A percentile compares a stretch with the other conserved stretches of the same genome.
These are phyloP conservation scores for Patella pellucida DNA, from an alignment of 2,888 invertebrate species.

Conservation along the genomic window DNA sequence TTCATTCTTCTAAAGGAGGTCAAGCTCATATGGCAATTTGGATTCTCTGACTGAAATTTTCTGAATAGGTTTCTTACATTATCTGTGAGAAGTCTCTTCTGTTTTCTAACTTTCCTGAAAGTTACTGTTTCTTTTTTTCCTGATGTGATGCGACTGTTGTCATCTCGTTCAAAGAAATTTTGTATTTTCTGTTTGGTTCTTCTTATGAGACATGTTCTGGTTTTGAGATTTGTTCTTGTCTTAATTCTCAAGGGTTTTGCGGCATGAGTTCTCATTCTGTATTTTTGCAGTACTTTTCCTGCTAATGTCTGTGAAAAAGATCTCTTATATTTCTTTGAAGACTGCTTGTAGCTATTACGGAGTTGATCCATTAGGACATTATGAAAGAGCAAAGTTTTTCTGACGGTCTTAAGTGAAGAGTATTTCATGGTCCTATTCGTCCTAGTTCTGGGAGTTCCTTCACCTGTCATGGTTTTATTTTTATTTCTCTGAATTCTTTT, in stretches of 20 bases:
- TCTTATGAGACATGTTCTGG: neutral
- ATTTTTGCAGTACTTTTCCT: conserved; percentile 4
- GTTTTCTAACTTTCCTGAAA: conserved; percentile 26
- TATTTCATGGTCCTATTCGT: neutral
- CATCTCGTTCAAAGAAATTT: conserved; percentile 32
- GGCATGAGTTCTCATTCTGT: neutral
- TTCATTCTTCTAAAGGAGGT: conserved; percentile 29
- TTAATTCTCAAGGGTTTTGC: neutral
- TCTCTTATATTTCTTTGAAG: neutral
- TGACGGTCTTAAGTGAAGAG: neutral
- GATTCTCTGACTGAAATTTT: conserved; percentile 28
- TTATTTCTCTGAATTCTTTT: neutral
- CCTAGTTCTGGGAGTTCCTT: neutral
- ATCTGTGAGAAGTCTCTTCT: conserved; percentile 29
- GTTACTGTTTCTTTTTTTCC: conserved; percentile 29
- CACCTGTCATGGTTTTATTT: neutral
- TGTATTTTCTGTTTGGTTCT: conserved; percentile 16
- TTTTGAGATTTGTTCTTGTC: neutral
- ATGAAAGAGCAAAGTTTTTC: conserved; percentile 10
- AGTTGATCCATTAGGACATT: neutral
- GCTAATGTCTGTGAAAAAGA: neutral
- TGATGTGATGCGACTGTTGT: conserved; percentile 29
- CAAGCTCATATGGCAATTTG: conserved; percentile 19
- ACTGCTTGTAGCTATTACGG: neutral
- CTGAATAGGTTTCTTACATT: conserved; percentile 23